Conservation (phyloP, 1,140 invertebrate genomes). For the Panulirus ornatus region DNA sequence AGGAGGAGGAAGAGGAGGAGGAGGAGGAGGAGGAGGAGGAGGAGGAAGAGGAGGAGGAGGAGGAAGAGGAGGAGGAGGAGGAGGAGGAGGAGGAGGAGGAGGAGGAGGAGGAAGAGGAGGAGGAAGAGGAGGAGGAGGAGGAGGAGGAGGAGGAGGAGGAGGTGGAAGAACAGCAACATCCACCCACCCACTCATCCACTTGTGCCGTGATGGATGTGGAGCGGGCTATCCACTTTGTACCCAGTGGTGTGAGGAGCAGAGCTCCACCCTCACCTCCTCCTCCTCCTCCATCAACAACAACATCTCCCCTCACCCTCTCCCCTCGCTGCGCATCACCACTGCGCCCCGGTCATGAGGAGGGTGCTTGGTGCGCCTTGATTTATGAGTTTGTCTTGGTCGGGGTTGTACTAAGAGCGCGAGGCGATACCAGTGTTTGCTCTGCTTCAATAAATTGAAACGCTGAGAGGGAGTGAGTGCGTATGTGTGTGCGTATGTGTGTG, state of each 20-base stretch:
- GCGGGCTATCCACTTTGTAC: too few species aligned
- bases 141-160: constrained; percentile 15
- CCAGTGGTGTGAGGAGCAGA: too few species aligned
- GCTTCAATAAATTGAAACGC: constrained; percentile 8
- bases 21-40: not conserved
- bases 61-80: not conserved
- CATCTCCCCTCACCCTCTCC: not conserved
- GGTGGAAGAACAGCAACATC: not conserved
- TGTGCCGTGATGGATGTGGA: too few species aligned
- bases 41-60: constrained; percentile 3
- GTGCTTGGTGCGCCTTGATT: not conserved
- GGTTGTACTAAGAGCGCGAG: constrained; percentile 28
- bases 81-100: not conserved
- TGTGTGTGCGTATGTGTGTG: too few species aligned
- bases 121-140: constrained; percentile 14
- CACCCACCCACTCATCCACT: too few species aligned
- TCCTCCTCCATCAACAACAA: not conserved
- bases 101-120: constrained; percentile 12
- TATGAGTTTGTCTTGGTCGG: constrained; percentile 28
- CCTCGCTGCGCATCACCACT: too few species aligned
- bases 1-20: not conserved
- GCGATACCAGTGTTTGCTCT: constrained; percentile 33
- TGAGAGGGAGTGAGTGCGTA: too few species aligned
- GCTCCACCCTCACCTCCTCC: not conserved
- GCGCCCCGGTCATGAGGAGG: not conserved